Evolutionary conservation across 2,113 vertebrate species (phyloP).

Genomic region (Delphinapterus leucas): DNA sequence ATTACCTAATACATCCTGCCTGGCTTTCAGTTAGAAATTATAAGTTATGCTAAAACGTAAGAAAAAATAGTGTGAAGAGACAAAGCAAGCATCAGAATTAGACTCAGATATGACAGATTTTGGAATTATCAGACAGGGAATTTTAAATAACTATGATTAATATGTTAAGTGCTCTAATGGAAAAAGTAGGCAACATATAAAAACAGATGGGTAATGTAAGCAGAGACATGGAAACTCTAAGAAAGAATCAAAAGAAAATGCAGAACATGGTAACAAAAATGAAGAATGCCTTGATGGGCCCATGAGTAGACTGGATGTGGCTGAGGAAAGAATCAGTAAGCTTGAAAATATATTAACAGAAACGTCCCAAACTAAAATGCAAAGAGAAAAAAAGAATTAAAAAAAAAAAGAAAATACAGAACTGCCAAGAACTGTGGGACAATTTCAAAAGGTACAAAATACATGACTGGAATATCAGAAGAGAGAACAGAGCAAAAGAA

Average conservation of each 20-base stretch:
- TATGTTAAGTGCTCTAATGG: background rate
- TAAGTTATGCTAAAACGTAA: background rate
- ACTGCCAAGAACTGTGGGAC: background rate
- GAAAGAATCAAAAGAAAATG: constrained; percentile 1
- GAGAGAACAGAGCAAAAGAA: background rate
- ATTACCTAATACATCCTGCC: background rate
- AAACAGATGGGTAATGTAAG: background rate
- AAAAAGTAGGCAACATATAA: background rate
- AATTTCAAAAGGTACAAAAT: background rate
- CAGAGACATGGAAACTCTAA: background rate
- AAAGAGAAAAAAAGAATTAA: background rate
- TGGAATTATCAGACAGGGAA: background rate
- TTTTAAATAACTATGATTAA: background rate
- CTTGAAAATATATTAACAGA: background rate
- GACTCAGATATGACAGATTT: background rate
- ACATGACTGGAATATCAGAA: background rate
- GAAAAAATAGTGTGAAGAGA: background rate
- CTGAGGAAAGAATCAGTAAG: background rate
- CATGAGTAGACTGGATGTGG: background rate
- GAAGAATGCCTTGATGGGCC: background rate
- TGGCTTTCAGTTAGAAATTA: background rate
- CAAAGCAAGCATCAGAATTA: background rate
- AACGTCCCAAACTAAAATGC: background rate
- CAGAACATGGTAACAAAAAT: background rate
- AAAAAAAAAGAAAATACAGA: background rate